phyloP scores from a whole-genome alignment of 2,888 invertebrate species.

The Himalopsyche anomala region DNA sequence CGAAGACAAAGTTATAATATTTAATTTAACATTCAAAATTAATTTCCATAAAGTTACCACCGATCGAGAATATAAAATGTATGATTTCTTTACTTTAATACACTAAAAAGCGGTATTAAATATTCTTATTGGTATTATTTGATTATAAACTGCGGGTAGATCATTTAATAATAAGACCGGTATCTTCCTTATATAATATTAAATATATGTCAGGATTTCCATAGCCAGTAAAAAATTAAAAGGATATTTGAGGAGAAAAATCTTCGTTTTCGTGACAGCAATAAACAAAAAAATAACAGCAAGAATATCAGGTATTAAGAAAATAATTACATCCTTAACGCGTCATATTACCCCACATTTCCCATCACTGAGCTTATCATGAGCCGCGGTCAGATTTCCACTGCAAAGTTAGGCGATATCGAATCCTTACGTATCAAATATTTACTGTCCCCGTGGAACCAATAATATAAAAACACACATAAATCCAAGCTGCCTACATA shows the following conservation, averaged over 20 bases:
- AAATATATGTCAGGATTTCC: too few species aligned
- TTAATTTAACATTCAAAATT: too few species aligned
- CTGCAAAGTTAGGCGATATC: conserved; percentile 41
- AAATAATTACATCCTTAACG: conserved; percentile 36
- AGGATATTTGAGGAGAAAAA: neutral
- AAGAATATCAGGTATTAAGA: neutral
- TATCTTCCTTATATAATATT: too few species aligned
- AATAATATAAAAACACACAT: conserved; percentile 64
- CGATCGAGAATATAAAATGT: too few species aligned
- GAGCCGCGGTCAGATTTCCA: conserved; percentile 28
- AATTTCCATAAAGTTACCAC: too few species aligned
- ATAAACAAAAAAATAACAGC: neutral
- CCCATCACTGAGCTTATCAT: conserved; percentile 17
- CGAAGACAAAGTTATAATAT: too few species aligned
- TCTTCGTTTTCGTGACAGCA: neutral
- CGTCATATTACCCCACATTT: neutral
- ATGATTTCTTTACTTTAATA: too few species aligned
- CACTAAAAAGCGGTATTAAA: too few species aligned
- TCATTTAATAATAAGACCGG: too few species aligned
- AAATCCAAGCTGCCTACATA: conserved; percentile 47
- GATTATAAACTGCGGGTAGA: too few species aligned
- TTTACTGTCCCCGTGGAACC: conserved; percentile 65
- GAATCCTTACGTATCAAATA: conserved; percentile 63
- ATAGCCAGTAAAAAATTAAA: neutral
- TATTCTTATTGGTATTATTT: too few species aligned